These are phyloP conservation scores for Chalcosyrphus nemorum DNA, from an alignment of 2,888 invertebrate species.

Conservation along the genomic window DNA sequence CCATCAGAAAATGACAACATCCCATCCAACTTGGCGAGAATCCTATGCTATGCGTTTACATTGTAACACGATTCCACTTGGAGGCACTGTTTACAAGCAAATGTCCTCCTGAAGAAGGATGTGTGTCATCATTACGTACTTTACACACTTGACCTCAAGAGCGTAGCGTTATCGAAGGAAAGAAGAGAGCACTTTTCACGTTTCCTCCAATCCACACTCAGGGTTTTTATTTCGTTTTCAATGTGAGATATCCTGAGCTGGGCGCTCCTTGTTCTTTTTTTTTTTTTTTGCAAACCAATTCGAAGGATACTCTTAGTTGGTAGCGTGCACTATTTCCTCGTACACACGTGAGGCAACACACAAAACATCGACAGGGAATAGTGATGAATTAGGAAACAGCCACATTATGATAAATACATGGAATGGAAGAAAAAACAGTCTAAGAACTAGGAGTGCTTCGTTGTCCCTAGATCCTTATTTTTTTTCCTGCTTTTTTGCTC, in stretches of 20 bases:
- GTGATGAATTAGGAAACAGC: conserved; percentile 64
- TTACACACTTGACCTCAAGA: conserved; percentile 38
- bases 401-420: conserved; percentile 57
- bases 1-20: conserved; percentile 40
- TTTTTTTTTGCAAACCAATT: not conserved
- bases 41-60: not conserved
- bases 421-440: too few relatives aligned
- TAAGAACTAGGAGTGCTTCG: conserved; percentile 5
- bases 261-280: not conserved
- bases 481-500: not conserved
- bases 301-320: not conserved
- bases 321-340: conserved; percentile 11
- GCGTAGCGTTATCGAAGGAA: not conserved
- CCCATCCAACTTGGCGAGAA: conserved; percentile 4
- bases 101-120: conserved; percentile 9
- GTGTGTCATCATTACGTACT: conserved; percentile 37
- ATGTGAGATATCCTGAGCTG: conserved; percentile 13
- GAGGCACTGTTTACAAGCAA: conserved; percentile 6
- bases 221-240: conserved; percentile 26
- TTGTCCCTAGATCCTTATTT: conserved; percentile 5
- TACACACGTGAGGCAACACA: conserved; percentile 36
- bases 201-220: conserved; percentile 1
- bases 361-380: conserved; percentile 44
- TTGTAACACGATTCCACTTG: conserved; percentile 20
- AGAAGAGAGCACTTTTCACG: conserved; percentile 3